A percentile compares a stretch with the other conserved stretches of the same genome.
Conservation (phyloP, 92 coral and sea anemone genomes). For the Diadumene lineata region DNA sequence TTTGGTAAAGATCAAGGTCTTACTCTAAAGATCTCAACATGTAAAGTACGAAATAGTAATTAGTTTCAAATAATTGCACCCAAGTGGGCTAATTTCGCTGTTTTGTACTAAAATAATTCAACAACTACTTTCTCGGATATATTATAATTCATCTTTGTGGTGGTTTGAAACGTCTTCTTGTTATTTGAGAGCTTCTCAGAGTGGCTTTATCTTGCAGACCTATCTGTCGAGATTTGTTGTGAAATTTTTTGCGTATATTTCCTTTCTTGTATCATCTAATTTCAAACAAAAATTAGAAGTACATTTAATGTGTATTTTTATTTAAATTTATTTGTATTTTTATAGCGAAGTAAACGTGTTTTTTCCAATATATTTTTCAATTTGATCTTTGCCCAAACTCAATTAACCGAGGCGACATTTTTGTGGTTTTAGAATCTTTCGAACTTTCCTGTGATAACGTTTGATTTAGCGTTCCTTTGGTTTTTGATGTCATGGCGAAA, state of each 20-base stretch:
- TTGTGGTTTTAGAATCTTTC: constrained; percentile 14
- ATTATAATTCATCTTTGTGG: background rate
- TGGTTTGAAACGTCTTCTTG: constrained; percentile 9
- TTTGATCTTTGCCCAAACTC: background rate
- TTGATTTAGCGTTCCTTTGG: background rate
- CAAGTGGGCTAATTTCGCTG: constrained; percentile 13
- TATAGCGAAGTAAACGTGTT: no score
- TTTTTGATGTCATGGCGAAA: background rate
- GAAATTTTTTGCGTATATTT: no score
- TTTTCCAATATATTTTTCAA: no score
- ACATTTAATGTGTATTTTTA: background rate
- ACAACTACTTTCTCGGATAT: background rate
- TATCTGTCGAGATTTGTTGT: constrained; percentile 10
- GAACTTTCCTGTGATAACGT: constrained; percentile 25
- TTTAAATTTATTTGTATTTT: no score
- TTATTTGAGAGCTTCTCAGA: constrained; percentile 4
- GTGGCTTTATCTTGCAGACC: background rate
- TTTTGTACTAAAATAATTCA: background rate
- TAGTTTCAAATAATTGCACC: constrained; percentile 1
- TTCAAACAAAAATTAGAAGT: background rate
- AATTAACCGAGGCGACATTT: constrained; percentile 23
- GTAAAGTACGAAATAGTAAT: background rate
- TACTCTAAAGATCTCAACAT: constrained; percentile 12
- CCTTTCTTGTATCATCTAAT: background rate
- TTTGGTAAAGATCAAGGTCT: background rate